A percentile compares a stretch with the other conserved stretches of the same genome.
Conservation (phyloP, 2,888 invertebrate species). For the Hecatera dysodea region DNA sequence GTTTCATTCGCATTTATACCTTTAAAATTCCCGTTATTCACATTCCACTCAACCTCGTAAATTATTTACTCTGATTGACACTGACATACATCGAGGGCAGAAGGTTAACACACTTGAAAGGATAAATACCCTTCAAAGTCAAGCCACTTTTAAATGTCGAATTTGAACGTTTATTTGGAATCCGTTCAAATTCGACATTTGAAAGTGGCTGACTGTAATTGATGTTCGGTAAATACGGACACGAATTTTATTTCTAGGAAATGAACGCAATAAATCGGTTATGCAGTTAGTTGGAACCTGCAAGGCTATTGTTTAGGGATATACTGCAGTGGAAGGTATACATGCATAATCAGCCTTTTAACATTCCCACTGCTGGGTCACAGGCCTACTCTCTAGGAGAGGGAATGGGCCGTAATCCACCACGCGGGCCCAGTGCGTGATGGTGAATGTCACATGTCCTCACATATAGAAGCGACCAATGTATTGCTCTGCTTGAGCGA, state of each 20-base stretch:
- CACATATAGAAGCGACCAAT: no score
- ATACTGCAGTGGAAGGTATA: background rate
- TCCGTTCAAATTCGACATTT: conserved; percentile 11
- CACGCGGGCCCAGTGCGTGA: no score
- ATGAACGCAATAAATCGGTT: background rate
- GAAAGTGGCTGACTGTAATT: background rate
- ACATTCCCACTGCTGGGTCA: no score
- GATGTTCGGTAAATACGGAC: conserved; percentile 2
- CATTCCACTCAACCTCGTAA: background rate
- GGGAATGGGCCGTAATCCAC: no score
- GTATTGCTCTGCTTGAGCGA: no score
- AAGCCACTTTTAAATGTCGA: no score
- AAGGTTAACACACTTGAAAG: background rate
- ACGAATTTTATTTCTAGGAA: background rate
- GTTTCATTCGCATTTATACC: no score
- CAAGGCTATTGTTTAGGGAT: background rate
- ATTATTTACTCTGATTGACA: background rate
- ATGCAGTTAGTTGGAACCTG: background rate
- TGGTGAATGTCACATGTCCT: no score
- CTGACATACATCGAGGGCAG: background rate
- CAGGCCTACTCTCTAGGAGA: no score
- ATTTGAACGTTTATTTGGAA: no score
- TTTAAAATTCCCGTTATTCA: no score
- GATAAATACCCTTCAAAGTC: conserved; percentile 7
- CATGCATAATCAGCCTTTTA: no score